A percentile compares a stretch with the other conserved stretches of the same genome.
These are phyloP conservation scores for Acanthaster planci DNA, from an alignment of 35 echinoderm and acorn worm species.

Conservation along the genomic window DNA sequence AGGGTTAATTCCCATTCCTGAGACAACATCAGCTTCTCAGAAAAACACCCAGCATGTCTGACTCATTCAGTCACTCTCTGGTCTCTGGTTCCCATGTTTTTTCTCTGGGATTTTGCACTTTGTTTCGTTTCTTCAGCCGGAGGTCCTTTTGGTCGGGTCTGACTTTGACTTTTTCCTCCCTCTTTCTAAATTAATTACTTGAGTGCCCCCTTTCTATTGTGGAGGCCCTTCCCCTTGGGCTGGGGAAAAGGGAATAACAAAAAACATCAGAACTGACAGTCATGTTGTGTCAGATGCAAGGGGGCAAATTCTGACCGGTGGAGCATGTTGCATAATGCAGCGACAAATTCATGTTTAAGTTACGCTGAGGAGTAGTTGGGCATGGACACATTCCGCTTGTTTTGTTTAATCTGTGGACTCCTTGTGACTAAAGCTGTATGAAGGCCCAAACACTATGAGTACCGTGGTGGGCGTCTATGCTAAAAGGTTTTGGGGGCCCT, in stretches of 20 bases:
- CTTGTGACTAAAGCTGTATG: no score
- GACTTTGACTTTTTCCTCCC: background rate
- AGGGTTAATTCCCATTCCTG: background rate
- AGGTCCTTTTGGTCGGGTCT: background rate
- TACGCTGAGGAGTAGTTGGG: no score
- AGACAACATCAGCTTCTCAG: background rate
- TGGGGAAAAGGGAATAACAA: background rate
- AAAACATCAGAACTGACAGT: background rate
- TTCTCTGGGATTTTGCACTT: background rate
- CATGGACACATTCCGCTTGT: no score
- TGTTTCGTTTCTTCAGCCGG: background rate
- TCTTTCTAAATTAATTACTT: background rate
- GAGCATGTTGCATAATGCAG: background rate
- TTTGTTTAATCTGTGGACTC: no score
- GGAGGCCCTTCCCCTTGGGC: background rate
- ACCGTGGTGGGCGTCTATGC: no score
- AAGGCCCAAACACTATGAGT: no score
- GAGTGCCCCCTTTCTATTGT: background rate
- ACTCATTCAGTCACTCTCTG: background rate
- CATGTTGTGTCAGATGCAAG: background rate
- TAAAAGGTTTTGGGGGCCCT: no score
- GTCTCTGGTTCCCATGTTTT: background rate
- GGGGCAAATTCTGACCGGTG: conserved; percentile 16
- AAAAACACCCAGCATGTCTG: conserved; percentile 12
- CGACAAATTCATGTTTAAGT: background rate